Evolutionary conservation across 2,797 vertebrate species (phyloP).

Genomic region (Lemur catta): DNA sequence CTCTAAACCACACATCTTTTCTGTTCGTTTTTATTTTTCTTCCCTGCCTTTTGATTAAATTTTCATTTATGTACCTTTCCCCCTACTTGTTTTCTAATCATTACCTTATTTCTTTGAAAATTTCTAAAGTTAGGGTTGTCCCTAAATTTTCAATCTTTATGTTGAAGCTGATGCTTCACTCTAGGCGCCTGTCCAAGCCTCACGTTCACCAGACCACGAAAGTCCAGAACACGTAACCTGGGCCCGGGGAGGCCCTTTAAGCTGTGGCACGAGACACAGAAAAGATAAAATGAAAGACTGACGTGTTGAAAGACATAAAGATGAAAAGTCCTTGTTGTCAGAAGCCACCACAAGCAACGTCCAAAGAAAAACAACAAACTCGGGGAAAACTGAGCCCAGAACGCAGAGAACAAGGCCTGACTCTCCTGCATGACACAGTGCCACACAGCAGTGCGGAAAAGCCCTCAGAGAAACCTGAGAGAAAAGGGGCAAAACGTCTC

Average conservation of each 20-base stretch:
- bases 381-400: background rate
- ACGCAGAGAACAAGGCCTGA: background rate
- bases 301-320: background rate
- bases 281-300: background rate
- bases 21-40: no score
- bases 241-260: background rate
- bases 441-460: background rate
- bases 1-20: background rate
- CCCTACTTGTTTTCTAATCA: background rate
- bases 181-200: no score
- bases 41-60: background rate
- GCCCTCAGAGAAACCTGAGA: background rate
- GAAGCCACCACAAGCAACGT: background rate
- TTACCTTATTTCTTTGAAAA: background rate
- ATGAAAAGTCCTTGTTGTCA: background rate
- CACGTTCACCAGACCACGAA: background rate
- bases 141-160: background rate
- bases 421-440: no score
- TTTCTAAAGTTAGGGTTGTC: background rate
- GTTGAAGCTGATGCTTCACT: background rate
- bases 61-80: background rate
- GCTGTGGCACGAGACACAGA: background rate
- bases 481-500: background rate
- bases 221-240: rapidly evolving
- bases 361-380: background rate